Evolutionary conservation across 1,140 invertebrate species (phyloP), one percentile per base, ranked within the genome.

Genomic region (Pogonomyrmex barbatus): DNA sequence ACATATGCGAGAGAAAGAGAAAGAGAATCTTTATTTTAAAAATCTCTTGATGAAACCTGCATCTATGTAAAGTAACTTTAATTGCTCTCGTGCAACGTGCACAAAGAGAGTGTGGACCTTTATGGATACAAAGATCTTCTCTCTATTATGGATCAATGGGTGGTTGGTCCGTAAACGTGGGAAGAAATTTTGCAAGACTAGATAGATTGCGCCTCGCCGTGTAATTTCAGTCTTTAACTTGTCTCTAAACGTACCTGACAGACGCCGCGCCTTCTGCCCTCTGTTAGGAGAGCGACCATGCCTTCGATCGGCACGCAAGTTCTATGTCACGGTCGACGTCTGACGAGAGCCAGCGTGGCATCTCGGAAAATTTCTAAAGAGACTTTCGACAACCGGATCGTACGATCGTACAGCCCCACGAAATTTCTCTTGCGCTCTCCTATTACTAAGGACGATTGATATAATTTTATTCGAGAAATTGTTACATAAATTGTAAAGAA

Each of bases 301-400:
- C 84, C 87, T 88, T 88, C 84, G 58, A 82, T 78, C 76, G 68
- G 62, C 87, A 88, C 87, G 86, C 90, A 87, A 92, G 76, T 89
- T 87, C 76, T 65, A 79, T 87, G 88, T 87, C 86, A 87, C 83
- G 84, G 84, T 70, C 67, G 67, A 54, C 47, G 52, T 56, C 81
- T 56, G n/a, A 60, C 58, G 47, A 71, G 39, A 85, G n/a, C 42
- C n/a, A 60, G 42, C 68, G 42, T 73, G 79, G 67, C 45, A 47
- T 60, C 67, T 70, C 36, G 30, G 42, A 70, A 62, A 78, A 60
- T 45, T 50, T 33, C 47, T 42, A 54, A 10, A 36, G 36, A 36
- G 62, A 14, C 8, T 36, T 70, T 42, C 33, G 12, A 56, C 39
- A 45, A n/a, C n/a, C 47, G n/a, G 76, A 36, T 68, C n/a, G 30